phyloP scores from a whole-genome alignment of 2,888 invertebrate species.

The Sepioteuthis lessoniana region DNA sequence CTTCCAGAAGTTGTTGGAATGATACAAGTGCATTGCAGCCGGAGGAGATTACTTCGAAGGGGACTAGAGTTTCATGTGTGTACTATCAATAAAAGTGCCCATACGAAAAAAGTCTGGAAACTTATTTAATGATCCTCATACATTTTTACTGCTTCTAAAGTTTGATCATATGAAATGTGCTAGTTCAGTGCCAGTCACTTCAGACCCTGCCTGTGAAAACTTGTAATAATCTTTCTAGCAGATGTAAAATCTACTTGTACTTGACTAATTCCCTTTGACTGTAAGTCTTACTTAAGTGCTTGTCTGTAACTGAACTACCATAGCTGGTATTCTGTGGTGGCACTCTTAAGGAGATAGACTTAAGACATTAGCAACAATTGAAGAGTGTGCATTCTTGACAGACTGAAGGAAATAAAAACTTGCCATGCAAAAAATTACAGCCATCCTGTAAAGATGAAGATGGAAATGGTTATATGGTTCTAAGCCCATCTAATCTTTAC shows the following conservation, averaged over 20 bases:
- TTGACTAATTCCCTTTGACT: constrained; percentile 10
- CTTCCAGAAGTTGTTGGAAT: too few species aligned
- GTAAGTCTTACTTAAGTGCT: not conserved
- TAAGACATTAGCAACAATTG: not conserved
- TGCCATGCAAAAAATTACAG: not conserved
- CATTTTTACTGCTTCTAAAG: not conserved
- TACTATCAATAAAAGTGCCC: too few species aligned
- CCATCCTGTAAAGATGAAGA: not conserved
- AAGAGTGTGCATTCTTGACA: not conserved
- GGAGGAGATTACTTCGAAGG: too few species aligned
- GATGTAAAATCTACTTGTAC: constrained; percentile 7
- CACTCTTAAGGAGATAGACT: not conserved
- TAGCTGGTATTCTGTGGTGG: not conserved
- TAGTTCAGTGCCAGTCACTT: not conserved
- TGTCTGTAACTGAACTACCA: not conserved
- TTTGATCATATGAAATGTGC: too few species aligned
- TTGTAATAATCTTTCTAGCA: not conserved
- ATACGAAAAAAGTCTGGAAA: too few species aligned
- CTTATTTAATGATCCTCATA: too few species aligned
- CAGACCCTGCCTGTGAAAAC: not conserved
- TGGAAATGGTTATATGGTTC: not conserved
- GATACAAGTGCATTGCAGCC: too few species aligned
- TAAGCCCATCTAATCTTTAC: not conserved
- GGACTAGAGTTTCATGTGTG: too few species aligned
- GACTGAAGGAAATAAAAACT: not conserved